Base-by-base conservation (phyloP, 2,797 vertebrate species). In the Spinus olivaceus region DNA sequence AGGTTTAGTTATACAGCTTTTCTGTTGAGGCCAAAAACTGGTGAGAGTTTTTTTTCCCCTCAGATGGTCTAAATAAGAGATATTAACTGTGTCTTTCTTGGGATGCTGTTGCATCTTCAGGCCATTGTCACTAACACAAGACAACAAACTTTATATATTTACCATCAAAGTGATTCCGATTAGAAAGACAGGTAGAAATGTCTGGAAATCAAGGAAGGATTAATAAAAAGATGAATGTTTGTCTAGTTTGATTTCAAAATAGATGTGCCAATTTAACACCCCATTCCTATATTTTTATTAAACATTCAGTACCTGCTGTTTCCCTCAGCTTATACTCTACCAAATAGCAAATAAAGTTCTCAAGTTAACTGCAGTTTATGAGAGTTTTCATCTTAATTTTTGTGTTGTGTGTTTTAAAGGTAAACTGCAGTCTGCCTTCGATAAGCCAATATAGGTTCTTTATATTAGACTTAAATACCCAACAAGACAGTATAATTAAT, bases 171-270 rank as follows among this genome's bases (percentile, higher is more conserved):
- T 6, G 6, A 76, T 11, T 73, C 63, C 59, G 72, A 69, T 82
- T 67, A 67, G 53, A 89, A 93, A 95, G 65, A 74, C 69, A 81
- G 42, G 67, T 71, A 71, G 39, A 83, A 35, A 59, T 78, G 33
- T 42, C 88, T 86, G 59, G 50, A 96, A 81, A 90, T 81, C 69
- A 92, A 44, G 46, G 86, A 81, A 93, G 27, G 32, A 78, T 79
- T 78, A 95, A 82, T 39, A 90, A 69, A 87, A 71, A 71, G 60
- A 65, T 79, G 49, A 87, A 20, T 50, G 0, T 53, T n/a, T 57
- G 57, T 61, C 57, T 74, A 44, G 24, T 77, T 81, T 85, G 59
- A 91, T 89, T 93, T 86, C 54, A 59, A 87, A 92, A 57, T 32
- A 94, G 59, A 56, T 67, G 32, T 69, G 50, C 47, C 33, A 78